Base-by-base conservation (phyloP, 1,140 invertebrate species). In the Caenorhabditis remanei region DNA sequence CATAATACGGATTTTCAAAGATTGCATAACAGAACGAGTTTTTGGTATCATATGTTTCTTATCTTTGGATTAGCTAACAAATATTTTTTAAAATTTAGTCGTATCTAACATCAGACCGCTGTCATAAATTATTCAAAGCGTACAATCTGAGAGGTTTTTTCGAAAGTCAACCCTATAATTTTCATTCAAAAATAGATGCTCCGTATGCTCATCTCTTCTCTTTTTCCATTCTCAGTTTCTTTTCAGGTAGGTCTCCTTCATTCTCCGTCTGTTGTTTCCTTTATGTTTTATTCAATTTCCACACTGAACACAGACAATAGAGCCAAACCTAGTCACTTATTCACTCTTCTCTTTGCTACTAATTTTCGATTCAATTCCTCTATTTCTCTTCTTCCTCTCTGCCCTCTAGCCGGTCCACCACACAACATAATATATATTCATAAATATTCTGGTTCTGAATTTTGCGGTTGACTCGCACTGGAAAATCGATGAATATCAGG, bases 401-500 rank as follows among this genome's bases (percentile, higher is more conserved):
- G 46, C 46, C 46, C 71, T 79, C 71, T 79, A 24, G 46, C 8
- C 46, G 7, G 13, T 53, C 50, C 16, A 53, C 50, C 71, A 48
- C 71, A 21, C 21, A n/a, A 32, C 32, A 79, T 79, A 79, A 79
- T 79, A 79, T 79, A 7, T n/a, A 79, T 79, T 79, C 71, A 79
- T 79, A 79, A 2, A 79, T 79, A 79, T 79, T 79, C 71, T 79
- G 71, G 71, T 79, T 79, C 71, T 79, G 43, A 19, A 79, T 79
- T 79, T 79, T 50, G 71, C 71, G 71, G 71, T 79, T 79, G 43
- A 79, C 71, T 79, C 71, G 71, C 71, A n/a, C 71, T 79, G 71
- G 53, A 79, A 75, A 79, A 79, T 79, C 71, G 24, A 79, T 79
- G 71, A 79, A 79, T 79, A 79, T 79, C 71, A 79, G 71, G 71